Conservation (phyloP, 2,888 invertebrate genomes). For the Choristoneura rosaceana region DNA sequence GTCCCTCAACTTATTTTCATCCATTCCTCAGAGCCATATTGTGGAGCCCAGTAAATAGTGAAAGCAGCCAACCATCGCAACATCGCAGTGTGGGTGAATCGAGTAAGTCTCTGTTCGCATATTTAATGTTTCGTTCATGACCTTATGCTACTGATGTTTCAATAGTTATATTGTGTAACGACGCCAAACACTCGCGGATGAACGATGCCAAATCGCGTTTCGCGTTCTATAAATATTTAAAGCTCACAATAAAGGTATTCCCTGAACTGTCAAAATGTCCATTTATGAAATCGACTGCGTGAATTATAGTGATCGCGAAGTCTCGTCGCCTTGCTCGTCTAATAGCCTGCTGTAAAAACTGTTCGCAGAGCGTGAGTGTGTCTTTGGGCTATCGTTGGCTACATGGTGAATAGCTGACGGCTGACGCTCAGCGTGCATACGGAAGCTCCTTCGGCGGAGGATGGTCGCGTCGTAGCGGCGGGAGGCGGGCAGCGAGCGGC, state of each 20-base stretch:
- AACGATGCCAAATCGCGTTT: slow-evolving; percentile 74
- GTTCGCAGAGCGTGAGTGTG: slow-evolving; percentile 43
- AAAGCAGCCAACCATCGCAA: slow-evolving; percentile 39
- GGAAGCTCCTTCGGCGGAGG: slow-evolving; percentile 48
- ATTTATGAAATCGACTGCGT: slow-evolving; percentile 53
- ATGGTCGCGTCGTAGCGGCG: slow-evolving; percentile 66
- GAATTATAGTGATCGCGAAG: slow-evolving; percentile 46
- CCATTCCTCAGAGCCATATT: slow-evolving; percentile 49
- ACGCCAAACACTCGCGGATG: slow-evolving; percentile 71
- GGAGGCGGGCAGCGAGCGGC: slow-evolving; percentile 48
- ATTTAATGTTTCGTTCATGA: slow-evolving; percentile 67
- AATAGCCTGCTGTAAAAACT: slow-evolving; percentile 37
- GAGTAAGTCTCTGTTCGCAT: slow-evolving; percentile 63
- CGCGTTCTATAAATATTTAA: slow-evolving; percentile 55
- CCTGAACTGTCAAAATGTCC: slow-evolving; percentile 51
- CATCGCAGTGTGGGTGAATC: slow-evolving; percentile 49
- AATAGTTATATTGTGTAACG: slow-evolving; percentile 80
- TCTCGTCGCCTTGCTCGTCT: slow-evolving; percentile 38
- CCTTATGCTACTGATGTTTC: slow-evolving; percentile 73
- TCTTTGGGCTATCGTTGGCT: slow-evolving; percentile 19
- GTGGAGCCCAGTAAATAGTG: slow-evolving; percentile 36
- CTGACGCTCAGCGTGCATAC: slow-evolving; percentile 62
- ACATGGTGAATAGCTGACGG: slow-evolving; percentile 39
- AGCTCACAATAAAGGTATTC: slow-evolving; percentile 43
- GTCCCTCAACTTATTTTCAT: slow-evolving; percentile 64